Evolutionary conservation across 1,140 invertebrate genomes (phyloP), one percentile per base, ranked within the genome.

Genomic region (Meloidogyne hapla): DNA sequence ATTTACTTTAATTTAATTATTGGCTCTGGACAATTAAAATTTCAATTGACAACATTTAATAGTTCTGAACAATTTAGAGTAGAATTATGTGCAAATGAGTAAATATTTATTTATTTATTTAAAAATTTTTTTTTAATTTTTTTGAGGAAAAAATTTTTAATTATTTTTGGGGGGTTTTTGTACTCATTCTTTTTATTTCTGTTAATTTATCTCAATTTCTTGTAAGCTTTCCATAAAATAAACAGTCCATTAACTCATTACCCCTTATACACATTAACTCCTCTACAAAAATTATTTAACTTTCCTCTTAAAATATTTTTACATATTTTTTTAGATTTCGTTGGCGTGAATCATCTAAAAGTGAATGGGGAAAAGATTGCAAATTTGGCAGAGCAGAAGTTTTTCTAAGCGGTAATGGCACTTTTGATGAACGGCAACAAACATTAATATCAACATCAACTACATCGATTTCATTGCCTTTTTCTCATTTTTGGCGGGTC

Each of bases 361-460:
- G n/a, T 56, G 48, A n/a, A n/a, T 56, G 48, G 48, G 48, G 48
- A 56, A 56, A 56, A n/a, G 48, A 56, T 56, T 56, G 48, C n/a
- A 56, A 56, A 56, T 56, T 56, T 56, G 48, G 48, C 1, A 56
- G 18, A 56, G 48, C 18, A n/a, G 48, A 56, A 56, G 18, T 56
- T 56, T 56, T n/a, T n/a, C 6, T 56, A 56, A 2, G 12, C 12
- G 48, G 48, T 56, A 56, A 56, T 56, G 18, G 18, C 12, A 56
- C 48, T 48, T 4, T 48, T 48, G 15, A 48, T 48, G 13, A 48
- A 4, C 12, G 15, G 3, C 13, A 48, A 48, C 12, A 48, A 48
- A 2, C 12, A 42, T 4, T 4, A 48, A 18, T 2, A 48, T 4
- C 13, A 48, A 0, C 48, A 56, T 5, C 2, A 56, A 56, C 48